Percentiles rank a stretch among this genome's conserved stretches.
Evolutionary conservation across 2,888 invertebrate species (phyloP).

Genomic region (Papilio elwesi): DNA sequence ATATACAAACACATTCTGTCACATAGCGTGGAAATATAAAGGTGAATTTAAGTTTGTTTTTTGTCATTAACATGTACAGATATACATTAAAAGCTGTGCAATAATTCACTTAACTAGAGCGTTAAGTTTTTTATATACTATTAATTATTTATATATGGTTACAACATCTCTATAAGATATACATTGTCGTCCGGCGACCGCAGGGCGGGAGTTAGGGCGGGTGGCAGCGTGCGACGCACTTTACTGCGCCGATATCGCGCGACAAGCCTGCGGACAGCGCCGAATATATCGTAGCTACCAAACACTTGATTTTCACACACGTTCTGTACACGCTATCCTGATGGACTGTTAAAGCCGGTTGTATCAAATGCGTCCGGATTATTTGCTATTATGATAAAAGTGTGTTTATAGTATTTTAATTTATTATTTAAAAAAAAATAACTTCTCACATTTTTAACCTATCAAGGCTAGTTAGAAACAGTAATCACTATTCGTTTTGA

Average conservation of each 20-base stretch:
- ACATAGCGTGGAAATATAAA: no score
- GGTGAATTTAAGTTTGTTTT: no score
- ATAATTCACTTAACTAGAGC: no score
- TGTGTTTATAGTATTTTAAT: not conserved
- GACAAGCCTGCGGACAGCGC: conserved; percentile 60
- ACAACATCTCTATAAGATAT: conserved; percentile 50
- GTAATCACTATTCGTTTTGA: no score
- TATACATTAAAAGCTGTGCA: no score
- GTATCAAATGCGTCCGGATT: conserved; percentile 5
- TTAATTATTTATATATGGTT: not conserved
- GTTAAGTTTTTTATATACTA: not conserved
- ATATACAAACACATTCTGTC: no score
- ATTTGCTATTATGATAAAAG: not conserved
- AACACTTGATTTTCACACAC: conserved; percentile 39
- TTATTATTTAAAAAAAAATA: not conserved
- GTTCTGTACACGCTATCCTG: conserved; percentile 38
- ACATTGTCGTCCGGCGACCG: conserved; percentile 55
- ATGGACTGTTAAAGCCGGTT: conserved; percentile 40
- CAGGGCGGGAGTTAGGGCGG: conserved; percentile 67
- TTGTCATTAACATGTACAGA: no score
- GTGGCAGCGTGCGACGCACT: conserved; percentile 65
- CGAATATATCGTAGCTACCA: conserved; percentile 22
- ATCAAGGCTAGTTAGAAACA: not conserved
- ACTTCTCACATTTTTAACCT: not conserved
- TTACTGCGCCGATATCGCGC: conserved; percentile 67